Evolutionary conservation across 2,797 vertebrate genomes (phyloP), one percentile per base, ranked within the genome.

Genomic region (Linurgus olivaceus): DNA sequence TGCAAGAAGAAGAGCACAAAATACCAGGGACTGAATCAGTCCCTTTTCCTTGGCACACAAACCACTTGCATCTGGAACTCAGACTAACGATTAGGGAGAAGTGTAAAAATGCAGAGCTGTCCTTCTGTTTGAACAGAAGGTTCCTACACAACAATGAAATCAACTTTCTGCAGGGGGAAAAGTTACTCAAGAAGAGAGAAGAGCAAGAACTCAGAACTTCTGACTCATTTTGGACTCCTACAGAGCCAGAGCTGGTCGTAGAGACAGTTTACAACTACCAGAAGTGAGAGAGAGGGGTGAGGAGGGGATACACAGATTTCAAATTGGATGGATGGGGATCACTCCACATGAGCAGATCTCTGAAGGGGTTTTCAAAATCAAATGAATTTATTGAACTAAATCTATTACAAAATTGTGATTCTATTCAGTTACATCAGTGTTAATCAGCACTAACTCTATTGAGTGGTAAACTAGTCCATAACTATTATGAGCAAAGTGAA

Each of bases 71-170:
- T 52, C 62, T 88, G 79, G 95, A 94, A 76, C 83, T 92, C 62
- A 63, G 70, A 86, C 71, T 84, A 92, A 84, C 1, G 2, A 66
- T 63, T 40, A 68, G 44, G 66, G 48, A 73, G 45, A 92, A 77
- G 65, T 78, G 54, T 88, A 83, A 94, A 83, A 93, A 85, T 50
- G 68, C 65, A 91, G 87, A 88, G 58, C 76, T 68, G 0, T 38
- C 76, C 79, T 95, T 91, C 91, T 90, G 87, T 72, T 91, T 62
- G 37, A 94, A 86, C 89, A 94, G 72, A 91, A 91, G 59, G 68
- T 65, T 94, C 86, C 87, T 45, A 44, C 65, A 74, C 50, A 76
- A 91, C 88, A 95, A 87, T 79, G 78, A 86, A 94, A 83, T 17
- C 78, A 78, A 62, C 37, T 92, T 95, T 73, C 80, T 67, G 17